Evolutionary conservation across 2,797 vertebrate species (phyloP), one percentile per base, ranked within the genome.

Genomic region (Aulostomus chinensis): DNA sequence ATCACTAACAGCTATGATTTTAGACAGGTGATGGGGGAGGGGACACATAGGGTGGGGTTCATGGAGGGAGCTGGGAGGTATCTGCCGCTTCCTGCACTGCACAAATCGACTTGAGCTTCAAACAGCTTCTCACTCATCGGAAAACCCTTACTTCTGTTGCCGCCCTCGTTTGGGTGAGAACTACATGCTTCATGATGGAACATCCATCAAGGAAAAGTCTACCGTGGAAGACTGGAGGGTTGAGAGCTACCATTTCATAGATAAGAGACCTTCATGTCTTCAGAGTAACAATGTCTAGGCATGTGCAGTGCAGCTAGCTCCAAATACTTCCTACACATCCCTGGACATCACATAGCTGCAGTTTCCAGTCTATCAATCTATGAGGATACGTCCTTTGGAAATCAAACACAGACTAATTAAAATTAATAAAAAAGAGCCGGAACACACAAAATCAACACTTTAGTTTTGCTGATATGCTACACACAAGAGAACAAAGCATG

Each of bases 291-390:
- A 36, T 17, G 32, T 32, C 45, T 13, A 25, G 21, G 56, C 55
- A 42, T 75, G 83, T 85, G 83, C 85, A 86, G 86, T 84, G 85
- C 83, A 87, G 85, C 83, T 64, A 70, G 84, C 85, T 62, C 52
- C 77, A 86, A 81, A 85, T 79, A 80, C 86, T 59, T 64, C 71
- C 69, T 72, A 43, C 51, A 36, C 66, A 43, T 74, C 60, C 68
- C 72, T 67, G 25, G 32, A 43, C 21, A 56, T 40, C 48, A 58
- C 17, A 59, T 22, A 20, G 42, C 58, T 40, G 42, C 28, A 66
- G 55, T 33, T 54, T 69, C 60, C 73, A 37, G 16, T 46, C 73
- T 70, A 47, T 14, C 39, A 49, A 50, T 39, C 31, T 31, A 33
- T 36, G 32, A 49, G 29, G n/a, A 38, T 13, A 52, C 46, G 26